A percentile compares a stretch with the other conserved stretches of the same genome.
These are phyloP conservation scores for Mesembrinibis cayennensis DNA, from an alignment of 2,113 vertebrate genomes.

Conservation along the genomic window DNA sequence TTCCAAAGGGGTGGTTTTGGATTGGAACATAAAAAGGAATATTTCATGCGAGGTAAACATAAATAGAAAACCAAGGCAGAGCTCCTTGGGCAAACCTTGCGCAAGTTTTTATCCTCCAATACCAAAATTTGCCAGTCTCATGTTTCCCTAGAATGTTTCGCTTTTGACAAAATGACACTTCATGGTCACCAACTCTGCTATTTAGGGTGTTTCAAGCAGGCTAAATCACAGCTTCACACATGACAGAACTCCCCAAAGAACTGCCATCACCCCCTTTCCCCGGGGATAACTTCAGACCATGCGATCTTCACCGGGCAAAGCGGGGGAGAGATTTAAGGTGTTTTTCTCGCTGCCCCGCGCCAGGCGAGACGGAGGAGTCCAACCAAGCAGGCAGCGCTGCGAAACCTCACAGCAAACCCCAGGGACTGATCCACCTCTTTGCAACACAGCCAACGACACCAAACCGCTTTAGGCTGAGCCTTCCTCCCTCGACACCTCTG, in stretches of 20 bases:
- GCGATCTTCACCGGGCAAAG: rapidly evolving
- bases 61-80: background rate
- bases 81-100: background rate
- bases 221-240: background rate
- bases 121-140: background rate
- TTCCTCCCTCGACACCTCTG: background rate
- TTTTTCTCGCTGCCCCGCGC: background rate
- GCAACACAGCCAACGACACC: background rate
- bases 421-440: background rate
- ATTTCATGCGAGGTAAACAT: background rate
- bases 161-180: background rate
- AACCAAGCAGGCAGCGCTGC: background rate
- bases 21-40: background rate
- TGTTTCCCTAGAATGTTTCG: background rate
- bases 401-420: background rate
- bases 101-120: rapidly evolving
- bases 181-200: background rate
- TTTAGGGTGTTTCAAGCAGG: background rate
- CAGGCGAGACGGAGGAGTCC: background rate
- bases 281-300: background rate
- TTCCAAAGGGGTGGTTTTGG: background rate
- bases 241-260: background rate
- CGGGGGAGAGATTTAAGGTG: rapidly evolving
- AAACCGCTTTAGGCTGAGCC: background rate
- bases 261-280: background rate